phyloP scores from a whole-genome alignment of 1,140 invertebrate genomes.

The Polyergus mexicanus region DNA sequence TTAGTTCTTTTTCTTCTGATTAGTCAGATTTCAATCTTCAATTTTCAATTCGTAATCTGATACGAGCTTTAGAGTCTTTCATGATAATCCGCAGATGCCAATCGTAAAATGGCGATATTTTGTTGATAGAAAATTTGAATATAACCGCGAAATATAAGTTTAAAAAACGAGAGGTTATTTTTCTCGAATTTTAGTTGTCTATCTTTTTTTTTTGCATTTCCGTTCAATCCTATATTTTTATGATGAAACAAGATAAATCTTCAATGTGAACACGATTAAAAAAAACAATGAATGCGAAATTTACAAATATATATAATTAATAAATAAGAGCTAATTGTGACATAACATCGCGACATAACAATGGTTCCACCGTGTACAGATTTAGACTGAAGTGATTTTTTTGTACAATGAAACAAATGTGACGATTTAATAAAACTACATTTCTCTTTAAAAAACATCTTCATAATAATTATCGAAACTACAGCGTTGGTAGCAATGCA shows the following conservation, averaged over 20 bases:
- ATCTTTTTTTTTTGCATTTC: neutral
- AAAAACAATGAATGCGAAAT: neutral
- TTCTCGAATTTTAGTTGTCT: too few relatives aligned
- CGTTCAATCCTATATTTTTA: neutral
- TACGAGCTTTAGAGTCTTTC: neutral
- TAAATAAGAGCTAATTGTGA: neutral
- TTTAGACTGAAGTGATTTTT: neutral
- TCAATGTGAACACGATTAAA: too few relatives aligned
- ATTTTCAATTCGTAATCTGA: too few relatives aligned
- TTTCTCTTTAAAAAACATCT: too few relatives aligned
- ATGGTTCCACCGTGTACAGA: neutral
- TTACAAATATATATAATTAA: neutral
- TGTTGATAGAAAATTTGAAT: neutral
- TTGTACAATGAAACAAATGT: too few relatives aligned
- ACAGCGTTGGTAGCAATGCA: constrained; percentile 50
- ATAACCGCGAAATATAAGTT: constrained; percentile 38
- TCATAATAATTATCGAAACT: too few relatives aligned
- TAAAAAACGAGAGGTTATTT: neutral
- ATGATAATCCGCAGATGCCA: neutral
- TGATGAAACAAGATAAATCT: neutral
- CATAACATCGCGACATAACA: neutral
- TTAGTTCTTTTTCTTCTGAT: too few relatives aligned
- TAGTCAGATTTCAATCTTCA: too few relatives aligned
- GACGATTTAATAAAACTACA: too few relatives aligned
- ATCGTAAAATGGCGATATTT: constrained; percentile 26